phyloP scores from a whole-genome alignment of 1,140 invertebrate species.

The Alviniconcha marisindica region DNA sequence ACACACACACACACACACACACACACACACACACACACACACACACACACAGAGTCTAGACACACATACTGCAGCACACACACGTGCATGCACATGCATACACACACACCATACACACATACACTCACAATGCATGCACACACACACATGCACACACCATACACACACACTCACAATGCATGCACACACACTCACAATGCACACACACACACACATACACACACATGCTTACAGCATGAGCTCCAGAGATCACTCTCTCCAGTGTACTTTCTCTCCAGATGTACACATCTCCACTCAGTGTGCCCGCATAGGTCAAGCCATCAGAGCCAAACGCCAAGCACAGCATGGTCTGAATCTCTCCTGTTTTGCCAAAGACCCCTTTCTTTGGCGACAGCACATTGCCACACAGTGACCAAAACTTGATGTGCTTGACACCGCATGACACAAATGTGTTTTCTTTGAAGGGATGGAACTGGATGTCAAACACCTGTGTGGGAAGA shows the following conservation, averaged over 20 bases:
- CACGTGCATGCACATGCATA: neutral
- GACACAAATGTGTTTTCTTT: constrained; percentile 72
- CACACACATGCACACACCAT: too few species aligned
- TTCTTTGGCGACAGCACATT: constrained; percentile 75
- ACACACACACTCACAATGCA: too few species aligned
- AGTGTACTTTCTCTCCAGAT: constrained; percentile 73
- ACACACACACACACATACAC: constrained; percentile 6
- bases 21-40: too few species aligned
- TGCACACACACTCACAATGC: neutral
- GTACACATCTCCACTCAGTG: constrained; percentile 75
- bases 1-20: too few species aligned
- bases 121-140: constrained; percentile 55
- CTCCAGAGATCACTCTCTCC: constrained; percentile 64
- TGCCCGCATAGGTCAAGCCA: constrained; percentile 71
- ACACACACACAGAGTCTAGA: too few species aligned
- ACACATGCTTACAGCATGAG: constrained; percentile 72
- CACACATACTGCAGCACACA: too few species aligned
- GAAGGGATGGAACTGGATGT: constrained; percentile 73
- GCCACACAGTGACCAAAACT: constrained; percentile 76
- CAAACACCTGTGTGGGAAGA: constrained; percentile 71
- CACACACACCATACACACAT: constrained; percentile 17
- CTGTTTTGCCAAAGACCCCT: constrained; percentile 75
- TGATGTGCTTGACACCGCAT: constrained; percentile 77
- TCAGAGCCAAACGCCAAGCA: constrained; percentile 72
- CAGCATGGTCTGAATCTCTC: constrained; percentile 76